Percentiles rank a stretch among this genome's conserved stretches.
phyloP scores from a whole-genome alignment of 2,113 vertebrate genomes.

The Corythaeola cristata region DNA sequence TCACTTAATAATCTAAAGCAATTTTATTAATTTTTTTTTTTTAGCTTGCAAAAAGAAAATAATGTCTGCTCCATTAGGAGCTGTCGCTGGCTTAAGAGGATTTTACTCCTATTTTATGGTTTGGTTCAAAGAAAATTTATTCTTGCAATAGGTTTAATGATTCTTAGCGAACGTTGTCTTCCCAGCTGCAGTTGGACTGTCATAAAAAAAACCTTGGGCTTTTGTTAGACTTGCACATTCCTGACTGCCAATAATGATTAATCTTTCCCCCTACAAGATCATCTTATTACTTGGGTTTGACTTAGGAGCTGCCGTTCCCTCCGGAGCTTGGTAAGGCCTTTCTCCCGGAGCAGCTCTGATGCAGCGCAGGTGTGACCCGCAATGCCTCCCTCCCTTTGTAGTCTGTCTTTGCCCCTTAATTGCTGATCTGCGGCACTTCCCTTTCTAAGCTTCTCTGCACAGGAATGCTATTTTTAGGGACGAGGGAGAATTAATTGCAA shows the following conservation, averaged over 20 bases:
- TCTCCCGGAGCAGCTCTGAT: neutral
- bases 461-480: neutral
- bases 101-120: slow-evolving; percentile 65
- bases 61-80: slow-evolving; percentile 48
- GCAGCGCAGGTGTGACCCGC: neutral
- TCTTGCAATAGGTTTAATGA: slow-evolving; percentile 51
- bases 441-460: neutral
- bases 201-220: slow-evolving; percentile 48
- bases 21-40: slow-evolving; percentile 48
- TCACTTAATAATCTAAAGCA: slow-evolving; percentile 67
- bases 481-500: neutral
- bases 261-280: slow-evolving; percentile 28
- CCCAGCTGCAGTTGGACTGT: slow-evolving; percentile 18
- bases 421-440: neutral
- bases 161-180: slow-evolving; percentile 47
- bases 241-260: slow-evolving; percentile 31
- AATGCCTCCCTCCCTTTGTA: neutral
- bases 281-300: slow-evolving; percentile 38
- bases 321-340: neutral
- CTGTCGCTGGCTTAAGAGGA: slow-evolving; percentile 57
- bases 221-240: slow-evolving; percentile 50
- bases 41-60: neutral
- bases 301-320: neutral
- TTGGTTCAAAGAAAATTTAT: slow-evolving; percentile 66
- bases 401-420: neutral